Base-by-base conservation (phyloP, 2,113 vertebrate species). In the Cyprinodon variegatus region DNA sequence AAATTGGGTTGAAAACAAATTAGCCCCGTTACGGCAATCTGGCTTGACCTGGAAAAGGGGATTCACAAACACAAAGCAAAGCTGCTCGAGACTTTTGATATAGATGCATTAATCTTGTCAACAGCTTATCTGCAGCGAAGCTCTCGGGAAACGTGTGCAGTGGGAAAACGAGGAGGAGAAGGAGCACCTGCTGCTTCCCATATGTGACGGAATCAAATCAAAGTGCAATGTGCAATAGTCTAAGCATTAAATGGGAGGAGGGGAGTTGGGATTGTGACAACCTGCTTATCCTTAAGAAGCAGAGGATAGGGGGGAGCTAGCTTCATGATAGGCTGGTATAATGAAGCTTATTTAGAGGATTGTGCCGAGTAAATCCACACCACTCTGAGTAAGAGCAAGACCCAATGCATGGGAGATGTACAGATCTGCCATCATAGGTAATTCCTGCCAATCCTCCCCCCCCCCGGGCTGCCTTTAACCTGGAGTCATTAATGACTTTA, bases 321-420 rank as follows among this genome's bases (percentile, higher is more conserved):
- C 46, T 83, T 64, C 65, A 68, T 74, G 70, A 77, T 87, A 88
- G 87, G 76, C 77, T 67, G 73, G 76, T 91, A 90, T 93, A 94
- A 93, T 93, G 90, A 90, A 88, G 87, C 87, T 88, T 80, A 93
- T 93, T 92, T 93, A 83, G 74, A 84, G 90, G 91, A 93, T 90
- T 94, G 86, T 72, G 45, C 70, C 0, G 57, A 83, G 84, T 87
- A 92, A 92, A 90, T 89, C 90, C 91, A 86, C 86, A 88, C 86
- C 82, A 75, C 80, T 86, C 76, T 71, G 81, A 76, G 78, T 83
- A 74, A 79, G 73, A 63, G 78, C 71, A 6, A 46, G 76, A 66
- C 74, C 64, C 77, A 46, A 67, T 1, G 17, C 79, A 79, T 61
- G 62, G 74, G 77, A 84, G 76, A 76, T 12, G 39, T 50, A 65